Base-by-base conservation (phyloP, 2,888 invertebrate genomes). In the Timandra comae region DNA sequence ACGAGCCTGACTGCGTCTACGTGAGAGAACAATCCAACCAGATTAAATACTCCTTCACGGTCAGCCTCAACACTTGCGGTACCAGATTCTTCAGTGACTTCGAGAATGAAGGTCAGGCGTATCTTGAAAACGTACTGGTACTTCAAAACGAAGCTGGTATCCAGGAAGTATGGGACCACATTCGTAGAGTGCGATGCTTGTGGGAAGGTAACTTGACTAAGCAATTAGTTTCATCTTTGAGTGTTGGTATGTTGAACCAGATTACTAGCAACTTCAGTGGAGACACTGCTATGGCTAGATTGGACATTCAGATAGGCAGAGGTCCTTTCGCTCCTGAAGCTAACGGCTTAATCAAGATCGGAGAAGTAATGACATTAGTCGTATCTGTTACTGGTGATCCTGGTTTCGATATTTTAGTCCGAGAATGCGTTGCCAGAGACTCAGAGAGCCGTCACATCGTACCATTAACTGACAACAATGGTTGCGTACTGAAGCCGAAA, bases 171-270 rank as follows among this genome's bases (percentile, higher is more conserved):
- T 94, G 93, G 93, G 94, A 94, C 56, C 92, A 92, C 1, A 90
- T 93, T 20, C 87, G 93, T 25, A 85, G 91, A 29, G 93, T 94
- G 1, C 88, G 93, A 34, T 94, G 94, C 65, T 74, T 93, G 7
- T 94, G 93, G 93, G 93, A 93, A 82, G 93, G 93, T 8, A 93
- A 91, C 52, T 75, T 94, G 30, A 93, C 91, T 32, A 92, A 93
- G 54, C 91, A 91, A 7, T 70, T 94, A 29, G 89, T 91, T 0
- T 92, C 92, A 0, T 91, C 91, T 8, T 76, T 94, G 10, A 91
- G 91, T 50, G 92, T 94, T 1, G 93, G 93, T 13, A 93, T 93
- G 91, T 70, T 94, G 46, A 92, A 91, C 48, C 92, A 93, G 61
- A 91, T 94, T 49, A 91, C 93, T 6, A 91, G 94, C 35, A 93